Evolutionary conservation across 2,888 invertebrate genomes (phyloP).

Genomic region (Hyppa rectilinea): DNA sequence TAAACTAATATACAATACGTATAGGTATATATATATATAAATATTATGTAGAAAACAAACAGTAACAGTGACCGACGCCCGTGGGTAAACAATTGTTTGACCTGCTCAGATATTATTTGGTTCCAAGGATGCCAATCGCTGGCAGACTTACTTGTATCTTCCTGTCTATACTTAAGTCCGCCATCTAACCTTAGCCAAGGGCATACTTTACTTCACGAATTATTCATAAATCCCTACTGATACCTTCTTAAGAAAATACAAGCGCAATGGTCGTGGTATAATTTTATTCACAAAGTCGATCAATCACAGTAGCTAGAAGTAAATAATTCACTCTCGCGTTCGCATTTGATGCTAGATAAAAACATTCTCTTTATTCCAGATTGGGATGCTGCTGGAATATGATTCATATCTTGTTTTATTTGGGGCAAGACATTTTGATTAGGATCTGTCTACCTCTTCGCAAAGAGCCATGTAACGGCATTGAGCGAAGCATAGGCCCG

Average conservation of each 20-base stretch:
- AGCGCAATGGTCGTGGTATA: background rate
- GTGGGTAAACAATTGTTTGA: background rate
- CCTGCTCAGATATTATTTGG: background rate
- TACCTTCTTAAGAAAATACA: background rate
- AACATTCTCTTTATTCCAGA: conserved; percentile 13
- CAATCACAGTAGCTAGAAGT: conserved; percentile 15
- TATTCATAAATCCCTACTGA: background rate
- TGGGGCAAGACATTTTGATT: conserved; percentile 36
- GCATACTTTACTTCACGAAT: background rate
- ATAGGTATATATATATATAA: no score
- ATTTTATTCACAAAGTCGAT: conserved; percentile 27
- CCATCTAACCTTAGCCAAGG: background rate
- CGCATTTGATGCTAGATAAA: conserved; percentile 54
- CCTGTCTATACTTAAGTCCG: background rate
- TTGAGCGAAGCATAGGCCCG: background rate
- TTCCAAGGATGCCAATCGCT: background rate
- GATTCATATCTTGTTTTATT: conserved; percentile 40
- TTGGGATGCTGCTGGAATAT: conserved; percentile 21
- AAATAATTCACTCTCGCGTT: conserved; percentile 29
- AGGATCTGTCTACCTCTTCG: conserved; percentile 25
- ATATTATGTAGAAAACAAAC: no score
- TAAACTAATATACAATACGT: no score
- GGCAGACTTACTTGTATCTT: background rate
- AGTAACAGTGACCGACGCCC: background rate
- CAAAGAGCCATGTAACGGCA: background rate